phyloP scores from a whole-genome alignment of 2,797 vertebrate species.

The Tinamus major region DNA sequence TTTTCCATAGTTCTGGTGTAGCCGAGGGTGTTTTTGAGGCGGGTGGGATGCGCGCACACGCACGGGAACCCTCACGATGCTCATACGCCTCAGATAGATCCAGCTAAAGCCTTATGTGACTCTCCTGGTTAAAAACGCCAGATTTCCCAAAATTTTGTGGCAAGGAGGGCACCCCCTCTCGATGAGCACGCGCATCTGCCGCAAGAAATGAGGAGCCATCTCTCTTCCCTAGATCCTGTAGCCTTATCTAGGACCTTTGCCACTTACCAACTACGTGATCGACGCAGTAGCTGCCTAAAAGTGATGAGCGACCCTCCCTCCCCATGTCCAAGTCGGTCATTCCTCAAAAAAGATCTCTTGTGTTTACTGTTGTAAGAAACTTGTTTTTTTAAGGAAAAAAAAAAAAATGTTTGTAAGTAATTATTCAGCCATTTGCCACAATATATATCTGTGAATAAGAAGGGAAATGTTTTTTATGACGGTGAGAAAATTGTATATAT shows the following conservation, averaged over 20 bases:
- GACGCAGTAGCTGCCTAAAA: neutral
- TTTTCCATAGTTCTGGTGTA: neutral
- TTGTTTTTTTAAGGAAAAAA: neutral
- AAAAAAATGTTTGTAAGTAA: slow-evolving; percentile 71
- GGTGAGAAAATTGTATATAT: slow-evolving; percentile 60
- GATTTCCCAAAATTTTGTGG: neutral
- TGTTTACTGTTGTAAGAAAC: slow-evolving; percentile 67
- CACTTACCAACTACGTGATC: neutral
- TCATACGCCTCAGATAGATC: neutral
- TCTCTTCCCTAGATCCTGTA: neutral
- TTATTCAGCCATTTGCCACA: slow-evolving; percentile 76
- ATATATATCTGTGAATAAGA: slow-evolving; percentile 78
- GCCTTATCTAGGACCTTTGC: neutral
- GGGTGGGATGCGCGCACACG: rapidly evolving
- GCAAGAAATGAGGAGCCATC: neutral
- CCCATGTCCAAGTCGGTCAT: neutral
- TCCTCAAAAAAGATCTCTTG: neutral
- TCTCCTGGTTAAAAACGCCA: neutral
- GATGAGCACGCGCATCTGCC: neutral
- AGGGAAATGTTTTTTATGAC: slow-evolving; percentile 66
- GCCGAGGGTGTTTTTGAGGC: rapidly evolving
- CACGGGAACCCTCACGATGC: rapidly evolving
- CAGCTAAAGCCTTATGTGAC: slow-evolving; percentile 10
- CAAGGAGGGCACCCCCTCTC: neutral
- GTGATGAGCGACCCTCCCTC: neutral